Conservation (phyloP, 2,797 vertebrate genomes). For the Cyprinodon diabolis region DNA sequence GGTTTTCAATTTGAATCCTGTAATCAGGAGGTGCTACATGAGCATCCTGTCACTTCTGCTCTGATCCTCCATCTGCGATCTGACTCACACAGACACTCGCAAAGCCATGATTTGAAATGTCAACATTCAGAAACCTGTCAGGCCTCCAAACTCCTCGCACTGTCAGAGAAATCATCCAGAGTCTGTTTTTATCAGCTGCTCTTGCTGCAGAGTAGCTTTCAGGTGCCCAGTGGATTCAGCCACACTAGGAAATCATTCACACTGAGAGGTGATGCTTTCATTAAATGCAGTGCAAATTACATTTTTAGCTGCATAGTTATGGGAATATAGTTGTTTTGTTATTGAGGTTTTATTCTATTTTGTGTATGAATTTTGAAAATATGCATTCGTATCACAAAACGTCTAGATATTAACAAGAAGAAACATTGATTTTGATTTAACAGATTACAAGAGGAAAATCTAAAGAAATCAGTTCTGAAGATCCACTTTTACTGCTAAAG, state of each 20-base stretch:
- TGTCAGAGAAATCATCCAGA: constrained; percentile 4
- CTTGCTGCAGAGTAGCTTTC: not conserved
- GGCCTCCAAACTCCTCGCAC: constrained; percentile 6
- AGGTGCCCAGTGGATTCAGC: not conserved
- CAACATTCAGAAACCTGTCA: constrained; percentile 43
- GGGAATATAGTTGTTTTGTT: not conserved
- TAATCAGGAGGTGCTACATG: constrained; percentile 79
- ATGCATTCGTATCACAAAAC: not conserved
- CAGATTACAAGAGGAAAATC: not conserved
- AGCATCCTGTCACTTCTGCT: constrained; percentile 70
- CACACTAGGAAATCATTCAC: constrained; percentile 18
- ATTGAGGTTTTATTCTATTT: not conserved
- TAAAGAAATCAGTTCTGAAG: too few species aligned
- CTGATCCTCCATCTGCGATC: constrained; percentile 76
- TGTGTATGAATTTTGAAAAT: not conserved
- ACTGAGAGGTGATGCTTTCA: constrained; percentile 19
- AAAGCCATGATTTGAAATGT: constrained; percentile 43
- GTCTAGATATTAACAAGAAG: not conserved
- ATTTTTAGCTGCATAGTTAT: constrained; percentile 1
- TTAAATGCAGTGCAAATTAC: constrained; percentile 48
- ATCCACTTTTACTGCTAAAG: too few species aligned
- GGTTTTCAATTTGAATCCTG: constrained; percentile 66
- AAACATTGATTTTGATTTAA: not conserved
- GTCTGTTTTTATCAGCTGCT: constrained; percentile 21
- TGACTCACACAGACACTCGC: constrained; percentile 68